Percentiles rank a stretch among this genome's conserved stretches.
Conservation (phyloP, 1,140 invertebrate species). For the Apis dorsata region DNA sequence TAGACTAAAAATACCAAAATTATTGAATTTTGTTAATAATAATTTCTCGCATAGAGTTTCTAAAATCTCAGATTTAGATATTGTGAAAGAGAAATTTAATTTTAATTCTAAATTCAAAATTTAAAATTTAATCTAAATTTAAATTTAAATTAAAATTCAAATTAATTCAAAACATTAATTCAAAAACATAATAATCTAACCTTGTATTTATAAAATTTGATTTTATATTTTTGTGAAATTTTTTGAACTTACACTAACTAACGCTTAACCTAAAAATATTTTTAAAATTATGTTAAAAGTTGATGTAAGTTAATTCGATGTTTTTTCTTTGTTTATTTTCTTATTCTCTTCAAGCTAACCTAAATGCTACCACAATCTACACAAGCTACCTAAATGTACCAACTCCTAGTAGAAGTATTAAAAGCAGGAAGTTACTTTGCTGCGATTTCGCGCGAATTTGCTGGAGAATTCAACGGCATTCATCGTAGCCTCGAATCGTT, state of each 20-base stretch:
- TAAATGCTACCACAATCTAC: neutral
- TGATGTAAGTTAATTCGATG: no score
- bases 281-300: no score
- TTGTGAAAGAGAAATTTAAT: no score
- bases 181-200: no score
- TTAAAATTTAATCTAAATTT: neutral
- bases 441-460: slow-evolving; percentile 18
- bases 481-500: neutral
- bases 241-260: neutral
- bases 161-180: no score
- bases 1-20: neutral
- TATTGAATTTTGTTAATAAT: neutral
- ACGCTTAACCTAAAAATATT: neutral
- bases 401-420: neutral
- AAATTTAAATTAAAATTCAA: neutral
- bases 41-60: no score
- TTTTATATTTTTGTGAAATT: neutral
- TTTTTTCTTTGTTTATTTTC: neutral
- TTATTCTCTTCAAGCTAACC: neutral
- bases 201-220: no score
- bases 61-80: no score
- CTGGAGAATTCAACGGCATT: neutral
- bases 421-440: slow-evolving; percentile 33
- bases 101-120: no score
- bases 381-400: neutral